A percentile compares a stretch with the other conserved stretches of the same genome.
phyloP scores from a whole-genome alignment of 2,888 invertebrate genomes.

The Spodoptera picta region DNA sequence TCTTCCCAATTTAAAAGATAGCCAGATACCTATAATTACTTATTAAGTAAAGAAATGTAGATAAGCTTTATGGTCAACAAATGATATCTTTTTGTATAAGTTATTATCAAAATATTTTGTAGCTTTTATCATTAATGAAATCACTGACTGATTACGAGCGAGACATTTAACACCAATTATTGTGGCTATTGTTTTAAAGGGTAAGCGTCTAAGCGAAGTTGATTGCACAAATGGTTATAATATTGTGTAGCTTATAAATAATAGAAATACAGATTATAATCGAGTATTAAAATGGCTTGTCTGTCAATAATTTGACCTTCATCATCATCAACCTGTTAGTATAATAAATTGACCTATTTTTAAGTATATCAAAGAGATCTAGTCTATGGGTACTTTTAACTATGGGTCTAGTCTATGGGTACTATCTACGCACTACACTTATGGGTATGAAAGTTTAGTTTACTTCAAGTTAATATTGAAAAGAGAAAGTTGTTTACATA shows the following conservation, averaged over 20 bases:
- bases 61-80: too few species aligned
- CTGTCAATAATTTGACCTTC: too few species aligned
- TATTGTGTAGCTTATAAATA: too few species aligned
- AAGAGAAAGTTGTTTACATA: conserved; percentile 35
- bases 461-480: conserved; percentile 6
- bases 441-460: conserved; percentile 37
- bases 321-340: too few species aligned
- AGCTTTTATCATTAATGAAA: conserved; percentile 24
- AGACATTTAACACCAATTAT: conserved; percentile 11
- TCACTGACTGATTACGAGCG: conserved; percentile 8
- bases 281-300: too few species aligned
- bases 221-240: background rate
- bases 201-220: too few species aligned
- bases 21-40: too few species aligned
- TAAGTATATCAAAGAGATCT: background rate
- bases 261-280: too few species aligned
- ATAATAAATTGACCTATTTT: too few species aligned
- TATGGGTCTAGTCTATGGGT: background rate
- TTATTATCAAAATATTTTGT: conserved; percentile 1
- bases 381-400: background rate
- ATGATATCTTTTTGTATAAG: too few species aligned
- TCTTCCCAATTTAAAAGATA: too few species aligned
- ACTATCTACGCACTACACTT: conserved; percentile 2
- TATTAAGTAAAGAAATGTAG: too few species aligned
- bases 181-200: conserved; percentile 20